Base-by-base conservation (phyloP, 2,888 invertebrate species). In the Tetragonula carbonaria region DNA sequence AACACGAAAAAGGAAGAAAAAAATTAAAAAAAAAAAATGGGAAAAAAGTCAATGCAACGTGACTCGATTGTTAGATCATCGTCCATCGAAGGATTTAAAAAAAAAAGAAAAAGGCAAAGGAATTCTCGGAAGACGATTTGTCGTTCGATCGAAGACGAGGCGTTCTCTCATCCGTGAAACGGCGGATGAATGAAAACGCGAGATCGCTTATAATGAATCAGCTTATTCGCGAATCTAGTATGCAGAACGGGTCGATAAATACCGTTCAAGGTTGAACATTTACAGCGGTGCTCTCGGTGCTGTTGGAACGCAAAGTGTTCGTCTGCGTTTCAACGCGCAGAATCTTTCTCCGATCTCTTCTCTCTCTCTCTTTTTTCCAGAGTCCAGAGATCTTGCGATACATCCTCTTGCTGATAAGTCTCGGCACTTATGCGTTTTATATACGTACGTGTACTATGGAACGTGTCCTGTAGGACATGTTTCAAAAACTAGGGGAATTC, bases 221-320 rank as follows among this genome's bases (percentile, higher is more conserved):
- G 87, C 89, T 68, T 86, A 83, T 87, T 87, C 79, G 85, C 74
- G 85, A 81, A 73, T 88, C 88, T 88, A 88, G 87, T 87, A 88
- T 88, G 85, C 87, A 88, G 87, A 88, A 88, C 82, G 72, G 80
- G 88, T 79, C 87, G 85, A 85, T 88, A 88, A 88, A 88, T 86
- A 88, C 85, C 82, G 85, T 85, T 82, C 86, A 88, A 88, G 88
- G 88, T 84, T 80, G 72, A 79, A 78, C 74, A 53, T 86, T 82
- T 82, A 78, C 74, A 73, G 81, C 74, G 75, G 79, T 21, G 28
- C 70, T 55, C 28, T 38, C 38, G 38, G 38, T 38, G 65, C 65
- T 55, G 51, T 53, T 66, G 72, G 68, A 80, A 78, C 70, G 77
- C 66, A 66, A 85, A 77, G 78, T 67, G 74, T 33, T 38, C 45